These are phyloP conservation scores for Leucoraja erinaceus DNA, from an alignment of 2,113 vertebrate genomes.

Conservation along the genomic window DNA sequence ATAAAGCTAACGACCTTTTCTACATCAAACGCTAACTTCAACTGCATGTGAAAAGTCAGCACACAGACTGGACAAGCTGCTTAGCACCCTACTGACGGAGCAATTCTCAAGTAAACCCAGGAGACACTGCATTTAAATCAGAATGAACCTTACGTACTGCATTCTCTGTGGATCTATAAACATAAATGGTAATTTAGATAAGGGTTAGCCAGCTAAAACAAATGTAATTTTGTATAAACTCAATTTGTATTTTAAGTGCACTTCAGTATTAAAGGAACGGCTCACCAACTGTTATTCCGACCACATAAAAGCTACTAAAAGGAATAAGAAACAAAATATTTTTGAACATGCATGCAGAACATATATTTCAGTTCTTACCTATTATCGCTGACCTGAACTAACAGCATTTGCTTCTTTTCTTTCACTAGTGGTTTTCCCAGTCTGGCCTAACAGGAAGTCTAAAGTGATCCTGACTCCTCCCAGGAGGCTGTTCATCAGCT, in stretches of 20 bases:
- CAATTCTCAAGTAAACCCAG: not conserved
- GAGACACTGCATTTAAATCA: not conserved
- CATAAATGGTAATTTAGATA: not conserved
- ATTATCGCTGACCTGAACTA: conserved; percentile 65
- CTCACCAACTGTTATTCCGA: not conserved
- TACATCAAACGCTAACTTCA: not conserved
- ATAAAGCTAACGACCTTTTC: not conserved
- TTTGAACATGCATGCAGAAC: not conserved
- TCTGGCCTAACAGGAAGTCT: conserved; percentile 68
- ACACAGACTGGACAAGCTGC: not conserved
- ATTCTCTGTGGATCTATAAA: conserved; percentile 16
- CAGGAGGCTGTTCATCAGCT: conserved; percentile 76
- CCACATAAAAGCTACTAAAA: not conserved
- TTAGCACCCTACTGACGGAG: not conserved
- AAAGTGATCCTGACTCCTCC: conserved; percentile 58
- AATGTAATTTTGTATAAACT: not conserved
- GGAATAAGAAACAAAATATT: not conserved
- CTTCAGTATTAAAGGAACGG: not conserved
- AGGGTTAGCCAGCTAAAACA: not conserved
- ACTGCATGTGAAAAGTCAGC: not conserved
- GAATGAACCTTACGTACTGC: not conserved
- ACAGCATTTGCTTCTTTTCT: conserved; percentile 78
- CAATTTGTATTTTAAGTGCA: not conserved
- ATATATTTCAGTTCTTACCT: conserved; percentile 51
- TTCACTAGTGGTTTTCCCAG: conserved; percentile 75